Evolutionary conservation across 2,797 vertebrate species (phyloP).

Genomic region (Lacerta viridis): DNA sequence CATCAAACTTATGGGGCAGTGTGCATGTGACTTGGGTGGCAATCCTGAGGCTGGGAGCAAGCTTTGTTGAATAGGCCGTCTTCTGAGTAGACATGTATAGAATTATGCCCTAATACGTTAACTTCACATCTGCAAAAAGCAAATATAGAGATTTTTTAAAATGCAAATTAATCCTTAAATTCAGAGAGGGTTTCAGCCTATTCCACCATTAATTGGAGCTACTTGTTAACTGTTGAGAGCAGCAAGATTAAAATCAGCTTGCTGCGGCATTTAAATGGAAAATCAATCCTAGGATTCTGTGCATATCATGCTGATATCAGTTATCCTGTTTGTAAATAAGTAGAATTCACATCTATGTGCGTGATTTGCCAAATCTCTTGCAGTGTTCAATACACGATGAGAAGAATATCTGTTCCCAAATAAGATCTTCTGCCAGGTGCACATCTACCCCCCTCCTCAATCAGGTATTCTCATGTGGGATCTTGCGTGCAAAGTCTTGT

Average conservation of each 20-base stretch:
- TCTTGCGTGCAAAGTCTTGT: slow-evolving; percentile 10
- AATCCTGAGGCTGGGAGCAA: no score
- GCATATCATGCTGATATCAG: not conserved
- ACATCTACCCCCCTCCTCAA: not conserved
- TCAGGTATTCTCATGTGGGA: slow-evolving; percentile 11
- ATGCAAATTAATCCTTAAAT: not conserved
- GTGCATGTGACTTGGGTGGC: no score
- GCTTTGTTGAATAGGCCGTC: no score
- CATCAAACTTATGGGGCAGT: not conserved
- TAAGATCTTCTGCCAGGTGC: slow-evolving; percentile 1
- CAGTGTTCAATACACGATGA: not conserved
- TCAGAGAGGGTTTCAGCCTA: not conserved
- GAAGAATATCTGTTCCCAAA: not conserved
- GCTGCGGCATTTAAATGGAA: not conserved
- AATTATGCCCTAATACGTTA: not conserved
- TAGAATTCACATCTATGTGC: not conserved
- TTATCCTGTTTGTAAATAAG: not conserved
- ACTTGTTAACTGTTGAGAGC: not conserved
- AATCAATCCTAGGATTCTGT: not conserved
- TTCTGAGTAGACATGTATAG: no score
- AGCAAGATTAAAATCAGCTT: not conserved
- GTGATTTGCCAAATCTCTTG: slow-evolving; percentile 10
- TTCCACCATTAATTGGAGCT: not conserved
- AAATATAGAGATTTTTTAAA: not conserved
- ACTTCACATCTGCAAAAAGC: not conserved